Percentiles rank a stretch among this genome's conserved stretches.
phyloP scores from a whole-genome alignment of 1,140 invertebrate genomes.

The Drosophila bocki region DNA sequence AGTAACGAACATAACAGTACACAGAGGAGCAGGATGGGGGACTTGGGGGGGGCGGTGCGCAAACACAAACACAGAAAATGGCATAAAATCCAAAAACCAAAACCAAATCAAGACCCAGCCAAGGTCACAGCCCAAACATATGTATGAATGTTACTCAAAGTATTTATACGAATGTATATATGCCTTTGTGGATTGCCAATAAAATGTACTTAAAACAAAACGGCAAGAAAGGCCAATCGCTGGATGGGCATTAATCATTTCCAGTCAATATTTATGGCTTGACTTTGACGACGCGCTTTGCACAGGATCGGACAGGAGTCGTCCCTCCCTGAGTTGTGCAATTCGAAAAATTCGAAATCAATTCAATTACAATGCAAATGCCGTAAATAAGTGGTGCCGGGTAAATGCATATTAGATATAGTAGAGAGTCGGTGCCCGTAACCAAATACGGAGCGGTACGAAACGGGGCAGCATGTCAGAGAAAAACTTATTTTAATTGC shows the following conservation, averaged over 20 bases:
- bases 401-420: slow-evolving; percentile 61
- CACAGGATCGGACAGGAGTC: slow-evolving; percentile 23
- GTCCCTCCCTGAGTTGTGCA: slow-evolving; percentile 10
- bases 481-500: slow-evolving; percentile 43
- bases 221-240: slow-evolving; percentile 35
- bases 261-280: slow-evolving; percentile 73
- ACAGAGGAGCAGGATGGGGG: not conserved
- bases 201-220: slow-evolving; percentile 73
- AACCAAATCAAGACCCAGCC: slow-evolving; percentile 74
- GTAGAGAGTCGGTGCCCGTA: slow-evolving; percentile 30
- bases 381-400: slow-evolving; percentile 42
- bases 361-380: slow-evolving; percentile 71
- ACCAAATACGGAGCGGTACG: slow-evolving; percentile 69
- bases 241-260: slow-evolving; percentile 68
- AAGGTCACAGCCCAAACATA: slow-evolving; percentile 62
- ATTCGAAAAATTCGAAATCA: slow-evolving; percentile 45
- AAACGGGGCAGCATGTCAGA: slow-evolving; percentile 20
- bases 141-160: slow-evolving; percentile 7
- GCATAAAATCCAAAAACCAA: slow-evolving; percentile 54
- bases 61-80: slow-evolving; percentile 66
- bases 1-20: slow-evolving; percentile 68
- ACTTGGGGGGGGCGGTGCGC: not conserved
- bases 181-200: slow-evolving; percentile 51
- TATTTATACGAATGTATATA: slow-evolving; percentile 27
- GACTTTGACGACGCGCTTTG: slow-evolving; percentile 46